phyloP scores from a whole-genome alignment of 2,888 invertebrate genomes.

The Tuta absoluta region DNA sequence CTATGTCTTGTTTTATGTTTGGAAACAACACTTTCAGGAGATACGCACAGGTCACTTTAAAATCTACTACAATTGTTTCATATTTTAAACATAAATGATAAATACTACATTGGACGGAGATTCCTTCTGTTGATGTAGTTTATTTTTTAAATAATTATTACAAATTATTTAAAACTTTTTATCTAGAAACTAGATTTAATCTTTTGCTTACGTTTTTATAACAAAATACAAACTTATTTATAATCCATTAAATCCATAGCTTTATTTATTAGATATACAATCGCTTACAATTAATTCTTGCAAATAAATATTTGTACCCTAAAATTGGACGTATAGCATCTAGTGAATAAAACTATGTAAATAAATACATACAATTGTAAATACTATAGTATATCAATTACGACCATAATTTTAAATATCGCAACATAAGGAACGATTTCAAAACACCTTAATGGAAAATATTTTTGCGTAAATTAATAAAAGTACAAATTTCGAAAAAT shows the following conservation, averaged over 20 bases:
- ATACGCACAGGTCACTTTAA: no score
- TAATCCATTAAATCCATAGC: neutral
- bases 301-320: conserved; percentile 25
- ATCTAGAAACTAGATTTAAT: neutral
- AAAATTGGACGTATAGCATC: conserved; percentile 18
- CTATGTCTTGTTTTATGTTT: no score
- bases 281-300: conserved; percentile 7
- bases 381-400: neutral
- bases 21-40: no score
- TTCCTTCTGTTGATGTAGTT: neutral
- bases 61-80: no score
- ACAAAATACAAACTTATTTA: neutral
- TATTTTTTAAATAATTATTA: neutral
- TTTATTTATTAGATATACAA: conserved; percentile 1
- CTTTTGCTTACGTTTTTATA: neutral
- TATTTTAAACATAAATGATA: conserved; percentile 2
- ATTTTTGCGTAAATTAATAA: neutral
- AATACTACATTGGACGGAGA: conserved; percentile 8
- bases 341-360: conserved; percentile 4
- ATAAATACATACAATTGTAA: neutral
- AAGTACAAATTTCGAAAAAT: neutral
- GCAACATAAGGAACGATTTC: neutral
- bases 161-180: neutral
- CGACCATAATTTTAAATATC: neutral
- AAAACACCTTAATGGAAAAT: neutral